Evolutionary conservation across 2,797 vertebrate species (phyloP).

Genomic region (Selene dorsalis): DNA sequence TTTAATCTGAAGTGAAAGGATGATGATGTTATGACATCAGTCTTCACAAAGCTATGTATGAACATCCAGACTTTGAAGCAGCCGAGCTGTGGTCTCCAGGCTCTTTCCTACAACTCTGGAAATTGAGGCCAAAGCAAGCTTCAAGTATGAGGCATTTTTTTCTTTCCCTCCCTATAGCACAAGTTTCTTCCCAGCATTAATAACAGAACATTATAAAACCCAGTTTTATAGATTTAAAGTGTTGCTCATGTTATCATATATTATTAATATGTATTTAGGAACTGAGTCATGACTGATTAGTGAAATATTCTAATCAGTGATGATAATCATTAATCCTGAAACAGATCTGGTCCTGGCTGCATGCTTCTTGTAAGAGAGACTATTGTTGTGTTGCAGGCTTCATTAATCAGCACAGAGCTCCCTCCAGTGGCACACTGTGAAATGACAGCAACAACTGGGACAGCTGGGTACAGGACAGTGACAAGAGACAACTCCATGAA

Average conservation of each 20-base stretch:
- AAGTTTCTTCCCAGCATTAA: not conserved
- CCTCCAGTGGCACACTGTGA: constrained; percentile 60
- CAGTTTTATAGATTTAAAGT: not conserved
- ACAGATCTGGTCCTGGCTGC: not conserved
- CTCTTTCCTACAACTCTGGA: not conserved
- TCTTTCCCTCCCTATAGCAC: not conserved
- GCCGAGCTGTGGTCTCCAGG: not conserved
- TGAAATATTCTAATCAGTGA: not conserved
- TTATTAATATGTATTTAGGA: not conserved
- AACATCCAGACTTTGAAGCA: constrained; percentile 16
- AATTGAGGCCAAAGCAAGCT: not conserved
- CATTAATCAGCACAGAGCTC: constrained; percentile 40
- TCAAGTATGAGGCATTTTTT: not conserved
- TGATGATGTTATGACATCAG: constrained; percentile 50
- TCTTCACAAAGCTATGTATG: constrained; percentile 34
- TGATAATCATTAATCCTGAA: not conserved
- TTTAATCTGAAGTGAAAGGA: constrained; percentile 63
- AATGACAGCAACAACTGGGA: constrained; percentile 41
- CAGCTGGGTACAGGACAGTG: not conserved
- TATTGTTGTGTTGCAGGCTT: constrained; percentile 2
- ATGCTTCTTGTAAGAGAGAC: not conserved
- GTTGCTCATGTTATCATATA: not conserved
- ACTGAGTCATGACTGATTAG: not conserved
- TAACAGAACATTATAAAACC: not conserved
- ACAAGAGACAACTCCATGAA: not conserved